Conservation (phyloP, 2,113 vertebrate genomes). For the Eublepharis macularius region DNA sequence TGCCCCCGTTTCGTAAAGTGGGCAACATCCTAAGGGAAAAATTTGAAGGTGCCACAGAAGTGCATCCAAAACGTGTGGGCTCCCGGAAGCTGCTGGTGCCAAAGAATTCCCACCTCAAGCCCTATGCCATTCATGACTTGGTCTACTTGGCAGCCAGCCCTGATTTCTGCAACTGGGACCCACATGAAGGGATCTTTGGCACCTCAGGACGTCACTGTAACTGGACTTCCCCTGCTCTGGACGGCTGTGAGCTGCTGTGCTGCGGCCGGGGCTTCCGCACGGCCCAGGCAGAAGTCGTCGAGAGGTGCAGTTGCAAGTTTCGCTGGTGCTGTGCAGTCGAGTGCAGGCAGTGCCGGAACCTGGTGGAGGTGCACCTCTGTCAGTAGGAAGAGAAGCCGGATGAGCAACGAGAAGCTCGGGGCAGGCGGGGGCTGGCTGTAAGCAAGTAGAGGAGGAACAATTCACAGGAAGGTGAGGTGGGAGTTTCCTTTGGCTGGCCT, state of each 20-base stretch:
- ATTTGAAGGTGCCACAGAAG: conserved; percentile 76
- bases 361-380: conserved; percentile 77
- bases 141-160: conserved; percentile 76
- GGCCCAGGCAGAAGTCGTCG: conserved; percentile 70
- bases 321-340: conserved; percentile 79
- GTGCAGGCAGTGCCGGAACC: conserved; percentile 78
- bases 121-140: conserved; percentile 73
- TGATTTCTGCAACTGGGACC: conserved; percentile 75
- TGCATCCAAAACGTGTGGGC: not conserved
- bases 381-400: conserved; percentile 34
- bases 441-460: not conserved
- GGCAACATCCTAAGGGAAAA: conserved; percentile 78
- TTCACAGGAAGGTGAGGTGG: accelerated
- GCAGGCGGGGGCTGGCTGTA: not conserved
- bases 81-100: conserved; percentile 76
- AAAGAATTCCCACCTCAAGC: conserved; percentile 77
- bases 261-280: conserved; percentile 75
- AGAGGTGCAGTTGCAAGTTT: conserved; percentile 80
- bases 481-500: not conserved
- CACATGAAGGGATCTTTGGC: conserved; percentile 67
- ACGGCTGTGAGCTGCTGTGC: conserved; percentile 79
- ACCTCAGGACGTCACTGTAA: conserved; percentile 75
- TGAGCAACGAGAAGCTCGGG: not conserved
- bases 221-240: conserved; percentile 66
- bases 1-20: conserved; percentile 76